phyloP scores from a whole-genome alignment of 2,888 invertebrate species.

The Meliscaeva auricollis region DNA sequence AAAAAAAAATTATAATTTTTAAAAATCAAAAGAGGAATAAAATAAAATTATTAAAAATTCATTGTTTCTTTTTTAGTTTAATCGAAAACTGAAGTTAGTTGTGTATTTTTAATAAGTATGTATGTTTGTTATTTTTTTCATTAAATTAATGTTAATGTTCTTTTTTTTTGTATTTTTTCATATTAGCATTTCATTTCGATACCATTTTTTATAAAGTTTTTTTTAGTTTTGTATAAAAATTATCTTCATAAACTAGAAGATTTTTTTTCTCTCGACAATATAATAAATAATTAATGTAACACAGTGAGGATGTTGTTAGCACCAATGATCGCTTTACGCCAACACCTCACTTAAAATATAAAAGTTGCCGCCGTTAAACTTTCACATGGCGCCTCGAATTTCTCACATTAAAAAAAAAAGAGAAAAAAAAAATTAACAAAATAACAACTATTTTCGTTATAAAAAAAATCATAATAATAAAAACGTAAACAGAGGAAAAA shows the following conservation, averaged over 20 bases:
- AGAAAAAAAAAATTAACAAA: slow-evolving; percentile 30
- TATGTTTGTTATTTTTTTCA: not conserved
- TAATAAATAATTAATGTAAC: slow-evolving; percentile 60
- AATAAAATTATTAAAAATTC: slow-evolving; percentile 34
- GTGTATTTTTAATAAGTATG: not conserved
- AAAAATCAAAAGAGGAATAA: slow-evolving; percentile 10
- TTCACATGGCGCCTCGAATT: slow-evolving; percentile 29
- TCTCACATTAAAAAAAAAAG: slow-evolving; percentile 57
- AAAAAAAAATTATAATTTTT: slow-evolving; percentile 1
- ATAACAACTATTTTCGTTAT: slow-evolving; percentile 34
- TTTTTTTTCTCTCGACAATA: slow-evolving; percentile 14
- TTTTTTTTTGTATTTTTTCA: slow-evolving; percentile 43
- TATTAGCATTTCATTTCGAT: slow-evolving; percentile 54
- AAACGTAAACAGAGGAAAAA: slow-evolving; percentile 25
- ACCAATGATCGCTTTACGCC: slow-evolving; percentile 41
- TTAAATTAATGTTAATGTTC: slow-evolving; percentile 11
- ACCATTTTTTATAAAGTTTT: slow-evolving; percentile 37
- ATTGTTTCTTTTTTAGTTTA: slow-evolving; percentile 16
- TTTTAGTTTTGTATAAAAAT: slow-evolving; percentile 59
- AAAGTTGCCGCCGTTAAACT: slow-evolving; percentile 33
- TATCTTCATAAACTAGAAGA: slow-evolving; percentile 30
- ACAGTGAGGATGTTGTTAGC: slow-evolving; percentile 42
- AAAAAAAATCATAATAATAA: slow-evolving; percentile 37
- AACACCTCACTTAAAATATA: slow-evolving; percentile 42
- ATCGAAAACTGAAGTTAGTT: slow-evolving; percentile 20